Conservation (phyloP, 2,113 vertebrate species). For the Progne subis region DNA sequence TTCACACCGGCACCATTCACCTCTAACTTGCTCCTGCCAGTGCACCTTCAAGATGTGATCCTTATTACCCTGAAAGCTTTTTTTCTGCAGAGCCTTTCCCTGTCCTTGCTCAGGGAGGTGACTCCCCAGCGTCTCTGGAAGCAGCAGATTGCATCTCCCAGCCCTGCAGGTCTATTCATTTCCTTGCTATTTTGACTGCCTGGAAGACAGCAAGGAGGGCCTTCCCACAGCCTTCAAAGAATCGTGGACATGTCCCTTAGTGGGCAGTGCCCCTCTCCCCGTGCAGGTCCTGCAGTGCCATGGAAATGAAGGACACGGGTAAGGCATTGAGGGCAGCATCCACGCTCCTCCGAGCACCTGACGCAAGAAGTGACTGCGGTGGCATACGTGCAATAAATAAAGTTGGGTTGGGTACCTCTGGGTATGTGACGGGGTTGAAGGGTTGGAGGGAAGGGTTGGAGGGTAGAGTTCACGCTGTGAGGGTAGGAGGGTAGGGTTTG, state of each 20-base stretch:
- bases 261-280: not conserved
- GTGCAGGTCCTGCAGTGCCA: not conserved
- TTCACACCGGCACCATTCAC: not conserved
- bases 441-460: not conserved
- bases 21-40: not conserved
- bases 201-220: not conserved
- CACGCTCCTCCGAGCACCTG: not conserved
- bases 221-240: not conserved
- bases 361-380: fast-evolving
- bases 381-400: not conserved
- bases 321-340: not conserved
- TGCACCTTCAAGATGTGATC: not conserved
- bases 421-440: not conserved
- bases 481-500: not conserved
- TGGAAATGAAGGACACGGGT: not conserved
- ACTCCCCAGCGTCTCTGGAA: not conserved
- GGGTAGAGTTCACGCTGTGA: not conserved
- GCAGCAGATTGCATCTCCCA: not conserved
- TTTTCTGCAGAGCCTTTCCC: not conserved
- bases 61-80: not conserved
- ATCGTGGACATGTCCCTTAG: fast-evolving
- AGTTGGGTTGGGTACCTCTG: not conserved
- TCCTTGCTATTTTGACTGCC: not conserved
- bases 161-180: not conserved
- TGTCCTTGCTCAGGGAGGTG: fast-evolving